Base-by-base conservation (phyloP, 2,888 invertebrate species). In the Troilus luridus region DNA sequence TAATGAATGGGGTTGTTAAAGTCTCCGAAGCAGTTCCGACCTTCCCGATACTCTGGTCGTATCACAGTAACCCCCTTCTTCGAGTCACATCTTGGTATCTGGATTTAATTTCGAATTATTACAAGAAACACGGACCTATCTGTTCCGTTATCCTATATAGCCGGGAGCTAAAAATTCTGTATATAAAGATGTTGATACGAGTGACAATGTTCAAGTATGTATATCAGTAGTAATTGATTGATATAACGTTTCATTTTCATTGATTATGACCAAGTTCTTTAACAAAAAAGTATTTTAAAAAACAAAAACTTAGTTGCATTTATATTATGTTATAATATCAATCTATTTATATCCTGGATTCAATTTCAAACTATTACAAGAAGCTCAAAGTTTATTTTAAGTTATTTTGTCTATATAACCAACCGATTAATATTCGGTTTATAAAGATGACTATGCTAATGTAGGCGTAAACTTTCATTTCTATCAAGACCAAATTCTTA, bases 1-100 rank as follows among this genome's bases (percentile, higher is more conserved):
- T 85, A 85, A 85, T 85, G 85, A 85, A 85, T 85, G 85, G 85
- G 85, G 56, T 56, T 85, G 85, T 85, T 85, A 56, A 85, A 85
- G 85, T 85, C 85, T 85, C 85, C 85, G 56, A 54, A 85, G 56
- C 21, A 8, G 2, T 85, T 58, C 6, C 85, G 85, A 85, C 85
- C 85, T 85, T 85, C 56, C 85, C 11, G 12, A 85, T 58, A 21
- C 56, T 67, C 9, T 85, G 17, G 21, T 56, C 54, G 21, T 54
- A 54, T 54, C 67, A 24, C 24, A 67, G 27, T 19, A 14, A 77
- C 27, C 72, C 72, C 72, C 72, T 77, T 77, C 72, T 77, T 77
- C 7, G 72, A 77, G 72, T 19, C 72, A 41, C 41, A 27, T 41
- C 17, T 11, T 67, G 41, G 41, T 41, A 41, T 41, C 41, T 41